Base-by-base conservation (phyloP, 2,113 vertebrate genomes). In the Progne subis region DNA sequence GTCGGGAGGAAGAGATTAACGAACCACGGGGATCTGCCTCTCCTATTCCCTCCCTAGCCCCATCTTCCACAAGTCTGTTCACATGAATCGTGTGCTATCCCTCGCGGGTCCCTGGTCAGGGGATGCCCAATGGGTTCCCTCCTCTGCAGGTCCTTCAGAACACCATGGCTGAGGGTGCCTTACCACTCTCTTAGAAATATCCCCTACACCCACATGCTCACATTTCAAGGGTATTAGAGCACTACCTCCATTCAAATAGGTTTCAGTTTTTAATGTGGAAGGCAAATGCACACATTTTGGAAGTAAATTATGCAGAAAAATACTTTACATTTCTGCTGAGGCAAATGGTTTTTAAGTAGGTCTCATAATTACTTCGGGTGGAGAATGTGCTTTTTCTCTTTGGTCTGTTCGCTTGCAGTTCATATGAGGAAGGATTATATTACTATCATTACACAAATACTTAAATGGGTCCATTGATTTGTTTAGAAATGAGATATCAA, bases 361-460 rank as follows among this genome's bases (percentile, higher is more conserved):
- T 86, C 72, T 94, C 25, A 77, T 93, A 96, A 94, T 93, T 92
- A 93, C 93, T 76, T 55, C 2, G 2, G 64, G 76, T 94, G 82
- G 46, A 95, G 82, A 94, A 89, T 82, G 64, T 63, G 86, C 39
- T 92, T 96, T 95, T 88, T 82, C 94, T 94, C 92, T 95, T 92
- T 97, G 82, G 93, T 92, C 92, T 96, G 97, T 97, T 98, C 96
- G 85, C 97, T 92, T 96, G 95, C 86, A 95, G 87, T 92, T 97
- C 96, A 95, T 96, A 96, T 31, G 86, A 94, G 95, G 95, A 97
- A 97, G 87, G 93, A 96, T 96, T 98, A 89, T 95, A 88, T 97
- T 98, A 96, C 97, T 98, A 87, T 97, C 97, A 98, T 98, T 97
- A 97, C 97, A 98, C 97, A 98, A 97, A 98, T 96, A 97, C 97